A percentile compares a stretch with the other conserved stretches of the same genome.
Conservation (phyloP, 2,888 invertebrate species). For the Belgica antarctica region DNA sequence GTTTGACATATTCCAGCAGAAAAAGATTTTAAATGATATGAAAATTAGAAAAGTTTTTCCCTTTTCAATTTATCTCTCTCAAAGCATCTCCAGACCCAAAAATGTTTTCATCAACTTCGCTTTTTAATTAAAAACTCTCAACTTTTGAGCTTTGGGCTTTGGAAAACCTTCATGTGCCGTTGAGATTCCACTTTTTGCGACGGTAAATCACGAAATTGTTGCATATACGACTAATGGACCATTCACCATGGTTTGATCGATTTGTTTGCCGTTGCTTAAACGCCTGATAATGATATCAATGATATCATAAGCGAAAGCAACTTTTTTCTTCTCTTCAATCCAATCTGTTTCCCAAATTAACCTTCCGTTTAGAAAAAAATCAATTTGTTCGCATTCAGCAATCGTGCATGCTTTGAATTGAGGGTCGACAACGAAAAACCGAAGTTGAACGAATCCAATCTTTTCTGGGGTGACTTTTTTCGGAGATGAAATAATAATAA, state of each 20-base stretch:
- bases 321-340: background rate
- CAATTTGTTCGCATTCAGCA: conserved; percentile 9
- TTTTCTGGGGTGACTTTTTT: conserved; percentile 11
- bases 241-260: background rate
- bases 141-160: no score
- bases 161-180: no score
- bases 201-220: conserved; percentile 15
- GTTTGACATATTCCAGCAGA: background rate
- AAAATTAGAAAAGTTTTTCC: conserved; percentile 43
- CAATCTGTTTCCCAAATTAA: conserved; percentile 10
- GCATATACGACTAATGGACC: background rate
- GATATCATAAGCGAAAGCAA: conserved; percentile 2
- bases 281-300: conserved; percentile 14
- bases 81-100: background rate
- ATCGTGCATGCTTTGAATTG: conserved; percentile 2
- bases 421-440: background rate
- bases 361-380: background rate
- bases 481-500: conserved; percentile 10
- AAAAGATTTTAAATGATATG: conserved; percentile 37
- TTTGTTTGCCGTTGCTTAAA: background rate
- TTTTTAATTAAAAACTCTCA: conserved; percentile 22
- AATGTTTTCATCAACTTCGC: background rate
- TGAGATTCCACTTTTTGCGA: background rate
- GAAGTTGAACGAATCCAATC: conserved; percentile 1
- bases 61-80: background rate